phyloP scores from a whole-genome alignment of 2,888 invertebrate genomes.

The Eupithecia tripunctaria region DNA sequence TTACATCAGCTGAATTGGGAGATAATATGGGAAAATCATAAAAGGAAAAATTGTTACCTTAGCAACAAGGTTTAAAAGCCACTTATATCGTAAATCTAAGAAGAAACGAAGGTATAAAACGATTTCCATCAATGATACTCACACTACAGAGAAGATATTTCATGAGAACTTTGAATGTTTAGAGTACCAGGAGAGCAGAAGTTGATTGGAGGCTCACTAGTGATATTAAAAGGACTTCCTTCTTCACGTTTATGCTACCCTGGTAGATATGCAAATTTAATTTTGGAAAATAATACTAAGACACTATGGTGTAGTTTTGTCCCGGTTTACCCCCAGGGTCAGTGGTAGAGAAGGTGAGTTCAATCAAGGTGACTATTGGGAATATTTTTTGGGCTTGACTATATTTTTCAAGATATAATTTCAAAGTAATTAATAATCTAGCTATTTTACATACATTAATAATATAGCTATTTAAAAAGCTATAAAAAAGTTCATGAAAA shows the following conservation, averaged over 20 bases:
- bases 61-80: not conserved
- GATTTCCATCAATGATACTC: too few relatives aligned
- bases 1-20: not conserved
- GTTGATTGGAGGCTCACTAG: not conserved
- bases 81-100: not conserved
- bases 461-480: constrained; percentile 58
- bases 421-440: constrained; percentile 14
- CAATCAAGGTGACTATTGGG: not conserved
- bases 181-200: not conserved
- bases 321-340: not conserved
- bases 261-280: not conserved
- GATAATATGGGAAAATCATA: not conserved
- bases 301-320: not conserved
- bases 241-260: not conserved
- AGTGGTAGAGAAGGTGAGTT: not conserved
- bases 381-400: not conserved
- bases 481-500: constrained; percentile 54
- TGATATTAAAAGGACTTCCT: not conserved
- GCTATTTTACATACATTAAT: constrained; percentile 43
- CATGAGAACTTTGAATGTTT: not conserved
- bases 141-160: too few relatives aligned
- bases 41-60: not conserved
- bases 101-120: not conserved
- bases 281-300: not conserved
- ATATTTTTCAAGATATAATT: constrained; percentile 30